Base-by-base conservation (phyloP, 2,888 invertebrate genomes). In the Ochropacha duplaris region DNA sequence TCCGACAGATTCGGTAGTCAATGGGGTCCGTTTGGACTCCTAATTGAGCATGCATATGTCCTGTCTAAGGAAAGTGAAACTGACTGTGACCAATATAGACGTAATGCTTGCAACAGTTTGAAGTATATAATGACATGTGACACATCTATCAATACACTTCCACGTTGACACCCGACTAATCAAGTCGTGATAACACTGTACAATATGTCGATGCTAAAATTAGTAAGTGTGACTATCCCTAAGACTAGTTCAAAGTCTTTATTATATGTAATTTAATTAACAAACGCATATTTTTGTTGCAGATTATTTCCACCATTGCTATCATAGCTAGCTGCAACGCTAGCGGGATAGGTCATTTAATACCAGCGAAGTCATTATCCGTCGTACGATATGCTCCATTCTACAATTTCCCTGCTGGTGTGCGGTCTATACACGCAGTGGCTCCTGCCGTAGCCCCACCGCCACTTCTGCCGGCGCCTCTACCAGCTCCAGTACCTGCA, bases 41-140 rank as follows among this genome's bases (percentile, higher is more conserved):
- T 86, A 83, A 90, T 88, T 86, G 82, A 81, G 81, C 80, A 87
- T 86, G 84, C 88, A 68, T 78, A 78, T 78, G 86, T 88, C 89
- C 90, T 89, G 84, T 64, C 88, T 79, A 87, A 86, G 90, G 88
- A 92, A 92, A 92, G 92, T 92, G 92, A 92, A 92, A 92, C 78
- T 80, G 71, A 72, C 61, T 66, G 62, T 76, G 78, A 84, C 83
- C 66, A 74, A 86, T 81, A 83, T 79, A 86, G 81, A 81, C 84
- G 87, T 84, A 84, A 87, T 81, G 83, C 87, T 90, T 92, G 91
- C 91, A 92, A 90, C 90, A 92, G 84, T 88, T 79, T 89, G 88
- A 89, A 90, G 88, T 92, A 92, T 92, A 92, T 90, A 92, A 90
- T 78, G 81, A 82, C 84, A 72, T 76, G 84, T 88, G 82, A 82